Evolutionary conservation across 2,888 invertebrate genomes (phyloP).

Genomic region (Yponomeuta evonymella): DNA sequence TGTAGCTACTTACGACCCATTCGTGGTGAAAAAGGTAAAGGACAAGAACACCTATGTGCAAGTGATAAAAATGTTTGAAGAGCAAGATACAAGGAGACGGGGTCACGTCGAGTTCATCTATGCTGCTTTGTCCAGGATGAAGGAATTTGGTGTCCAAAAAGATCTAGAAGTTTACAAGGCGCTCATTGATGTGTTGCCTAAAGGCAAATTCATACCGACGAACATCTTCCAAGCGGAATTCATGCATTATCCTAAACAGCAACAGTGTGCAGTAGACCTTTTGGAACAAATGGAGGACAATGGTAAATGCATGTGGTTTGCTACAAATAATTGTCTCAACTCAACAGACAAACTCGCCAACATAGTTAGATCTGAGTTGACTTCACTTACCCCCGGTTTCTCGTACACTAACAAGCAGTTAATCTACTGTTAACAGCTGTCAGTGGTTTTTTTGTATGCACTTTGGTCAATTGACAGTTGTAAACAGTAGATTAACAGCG

Average conservation of each 20-base stretch:
- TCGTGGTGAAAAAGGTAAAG: constrained; percentile 71
- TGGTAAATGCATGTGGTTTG: constrained; percentile 64
- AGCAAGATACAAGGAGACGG: constrained; percentile 80
- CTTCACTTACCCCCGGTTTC: too few species aligned
- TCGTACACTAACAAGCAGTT: too few species aligned
- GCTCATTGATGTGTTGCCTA: constrained; percentile 89
- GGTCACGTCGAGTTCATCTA: constrained; percentile 97
- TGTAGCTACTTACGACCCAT: constrained; percentile 60
- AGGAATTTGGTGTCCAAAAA: constrained; percentile 90
- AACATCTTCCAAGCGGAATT: constrained; percentile 92
- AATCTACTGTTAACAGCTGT: too few species aligned
- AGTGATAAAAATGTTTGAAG: constrained; percentile 84
- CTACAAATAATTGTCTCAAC: background rate
- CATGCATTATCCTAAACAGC: constrained; percentile 96
- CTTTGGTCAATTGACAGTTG: too few species aligned
- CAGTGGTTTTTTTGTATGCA: too few species aligned
- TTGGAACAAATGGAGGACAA: constrained; percentile 96
- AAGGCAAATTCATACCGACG: constrained; percentile 89
- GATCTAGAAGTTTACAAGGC: constrained; percentile 92
- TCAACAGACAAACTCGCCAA: too few species aligned
- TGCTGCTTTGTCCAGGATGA: constrained; percentile 90
- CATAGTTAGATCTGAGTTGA: too few species aligned
- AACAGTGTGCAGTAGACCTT: constrained; percentile 93
- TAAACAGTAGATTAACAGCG: too few species aligned
- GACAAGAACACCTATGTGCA: constrained; percentile 82